These are phyloP conservation scores for Phrynocephalus versicolor DNA, from an alignment of 2,113 vertebrate genomes.

Conservation along the genomic window DNA sequence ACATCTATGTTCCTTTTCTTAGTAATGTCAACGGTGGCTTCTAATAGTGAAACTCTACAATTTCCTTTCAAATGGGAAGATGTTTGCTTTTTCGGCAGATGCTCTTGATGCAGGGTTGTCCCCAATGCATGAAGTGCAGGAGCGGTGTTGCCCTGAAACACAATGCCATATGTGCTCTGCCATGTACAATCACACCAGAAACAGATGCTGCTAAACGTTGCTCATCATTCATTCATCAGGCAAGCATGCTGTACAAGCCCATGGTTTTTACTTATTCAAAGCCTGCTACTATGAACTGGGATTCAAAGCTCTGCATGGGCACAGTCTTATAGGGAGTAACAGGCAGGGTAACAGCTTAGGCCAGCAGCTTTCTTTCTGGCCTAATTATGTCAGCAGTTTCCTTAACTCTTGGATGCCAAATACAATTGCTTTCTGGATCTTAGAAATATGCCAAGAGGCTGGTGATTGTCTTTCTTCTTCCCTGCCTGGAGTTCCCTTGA, in stretches of 20 bases:
- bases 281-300: accelerated
- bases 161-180: conserved; percentile 30
- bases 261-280: neutral
- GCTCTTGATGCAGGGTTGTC: accelerated
- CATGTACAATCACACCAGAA: neutral
- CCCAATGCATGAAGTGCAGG: accelerated
- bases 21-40: neutral
- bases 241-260: neutral
- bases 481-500: conserved; percentile 51
- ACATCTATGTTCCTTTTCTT: too few species aligned
- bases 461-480: conserved; percentile 33
- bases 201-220: conserved; percentile 22
- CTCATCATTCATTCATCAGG: conserved; percentile 8
- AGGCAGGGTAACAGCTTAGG: neutral
- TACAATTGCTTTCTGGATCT: neutral
- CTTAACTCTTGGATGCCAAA: conserved; percentile 6
- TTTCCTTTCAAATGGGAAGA: accelerated
- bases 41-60: accelerated
- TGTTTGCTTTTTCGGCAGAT: neutral
- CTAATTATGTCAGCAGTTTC: conserved; percentile 29
- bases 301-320: accelerated
- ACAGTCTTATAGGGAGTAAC: neutral
- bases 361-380: neutral
- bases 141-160: neutral
- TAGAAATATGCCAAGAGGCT: conserved; percentile 33